These are phyloP conservation scores for Corella eumyota DNA, from an alignment of 23 tunicate species.

Conservation along the genomic window DNA sequence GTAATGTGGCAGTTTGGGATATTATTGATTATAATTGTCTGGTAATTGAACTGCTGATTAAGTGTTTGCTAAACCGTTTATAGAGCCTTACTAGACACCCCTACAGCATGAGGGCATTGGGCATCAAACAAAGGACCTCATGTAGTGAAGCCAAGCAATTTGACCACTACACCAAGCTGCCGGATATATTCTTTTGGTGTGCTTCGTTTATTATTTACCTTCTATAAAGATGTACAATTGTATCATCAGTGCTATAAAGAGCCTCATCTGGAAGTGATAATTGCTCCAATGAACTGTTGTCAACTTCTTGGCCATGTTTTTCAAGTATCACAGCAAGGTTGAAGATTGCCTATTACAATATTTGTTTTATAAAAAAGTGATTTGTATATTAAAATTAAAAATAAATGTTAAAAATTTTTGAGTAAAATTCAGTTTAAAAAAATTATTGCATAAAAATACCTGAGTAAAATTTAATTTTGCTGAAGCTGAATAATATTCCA, in stretches of 20 bases:
- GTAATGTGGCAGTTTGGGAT: too few species aligned
- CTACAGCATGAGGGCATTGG: too few species aligned
- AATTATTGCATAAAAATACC: slow-evolving; percentile 11
- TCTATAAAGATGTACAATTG: slow-evolving; percentile 54
- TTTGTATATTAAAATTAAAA: too few species aligned
- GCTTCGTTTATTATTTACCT: slow-evolving; percentile 8
- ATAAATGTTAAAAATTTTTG: too few species aligned
- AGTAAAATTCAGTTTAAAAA: too few species aligned
- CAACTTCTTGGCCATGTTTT: slow-evolving; percentile 28
- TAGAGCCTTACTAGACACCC: too few species aligned
- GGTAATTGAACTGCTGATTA: too few species aligned
- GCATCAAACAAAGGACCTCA: too few species aligned
- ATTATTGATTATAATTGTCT: too few species aligned
- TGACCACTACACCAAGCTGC: neutral
- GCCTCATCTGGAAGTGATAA: slow-evolving; percentile 29
- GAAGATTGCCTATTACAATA: slow-evolving; percentile 51
- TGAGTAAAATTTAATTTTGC: slow-evolving; percentile 45
- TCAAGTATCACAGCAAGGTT: slow-evolving; percentile 73
- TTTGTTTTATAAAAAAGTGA: neutral
- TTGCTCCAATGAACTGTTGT: slow-evolving; percentile 12
- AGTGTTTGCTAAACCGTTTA: too few species aligned
- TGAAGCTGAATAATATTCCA: slow-evolving; percentile 42
- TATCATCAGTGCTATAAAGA: slow-evolving; percentile 31
- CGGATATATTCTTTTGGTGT: neutral
- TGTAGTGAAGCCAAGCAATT: too few species aligned